Percentiles rank a stretch among this genome's conserved stretches.
Conservation (phyloP, 2,113 vertebrate species). For the Electrona antarctica region DNA sequence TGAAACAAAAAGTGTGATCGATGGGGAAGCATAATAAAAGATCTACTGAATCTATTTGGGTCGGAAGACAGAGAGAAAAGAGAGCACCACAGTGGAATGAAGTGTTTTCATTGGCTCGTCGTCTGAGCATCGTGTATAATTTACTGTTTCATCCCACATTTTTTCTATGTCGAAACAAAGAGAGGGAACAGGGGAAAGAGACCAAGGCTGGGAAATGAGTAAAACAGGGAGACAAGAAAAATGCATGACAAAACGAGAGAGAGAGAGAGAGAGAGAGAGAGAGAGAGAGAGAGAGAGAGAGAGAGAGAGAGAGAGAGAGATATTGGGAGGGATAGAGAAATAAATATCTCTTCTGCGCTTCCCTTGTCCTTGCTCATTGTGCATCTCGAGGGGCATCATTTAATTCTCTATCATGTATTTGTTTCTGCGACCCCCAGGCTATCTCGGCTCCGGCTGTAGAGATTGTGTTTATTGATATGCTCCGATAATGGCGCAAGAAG, state of each 20-base stretch:
- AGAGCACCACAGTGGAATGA: not conserved
- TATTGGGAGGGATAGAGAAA: not conserved
- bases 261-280: not conserved
- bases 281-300: not conserved
- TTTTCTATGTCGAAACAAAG: not conserved
- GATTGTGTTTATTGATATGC: conserved; percentile 67
- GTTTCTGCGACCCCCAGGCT: conserved; percentile 36
- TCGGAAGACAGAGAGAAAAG: not conserved
- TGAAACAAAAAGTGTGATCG: not conserved
- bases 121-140: not conserved
- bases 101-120: not conserved
- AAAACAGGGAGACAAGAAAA: too few relatives aligned
- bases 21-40: not conserved
- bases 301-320: not conserved
- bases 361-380: conserved; percentile 6
- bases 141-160: not conserved
- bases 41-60: not conserved
- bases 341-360: conserved; percentile 9
- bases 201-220: not conserved
- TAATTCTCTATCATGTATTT: conserved; percentile 65
- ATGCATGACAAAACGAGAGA: not conserved
- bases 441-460: conserved; percentile 42
- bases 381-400: conserved; percentile 30
- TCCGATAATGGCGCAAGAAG: conserved; percentile 45
- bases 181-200: not conserved